Conservation (phyloP, 1,140 invertebrate species). For the Melipona quadrifasciata region DNA sequence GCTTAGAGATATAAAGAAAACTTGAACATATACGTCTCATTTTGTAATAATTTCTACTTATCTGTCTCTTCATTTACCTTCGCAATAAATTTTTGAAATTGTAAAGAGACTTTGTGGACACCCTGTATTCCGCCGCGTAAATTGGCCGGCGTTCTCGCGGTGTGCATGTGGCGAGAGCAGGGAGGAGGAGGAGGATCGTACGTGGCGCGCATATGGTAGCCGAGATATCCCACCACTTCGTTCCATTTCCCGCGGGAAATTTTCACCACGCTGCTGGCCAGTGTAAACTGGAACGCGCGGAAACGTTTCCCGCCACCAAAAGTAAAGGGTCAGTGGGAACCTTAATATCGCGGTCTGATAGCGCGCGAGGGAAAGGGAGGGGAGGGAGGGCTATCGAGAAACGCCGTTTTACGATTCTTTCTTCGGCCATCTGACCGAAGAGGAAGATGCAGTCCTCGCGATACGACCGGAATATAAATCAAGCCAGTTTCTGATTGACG, state of each 20-base stretch:
- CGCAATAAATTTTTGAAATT: too few species aligned
- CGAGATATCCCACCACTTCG: constrained; percentile 34
- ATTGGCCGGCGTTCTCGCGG: constrained; percentile 40
- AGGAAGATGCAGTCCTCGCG: neutral
- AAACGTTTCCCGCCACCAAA: neutral
- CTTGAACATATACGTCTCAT: too few species aligned
- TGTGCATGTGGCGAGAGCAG: neutral
- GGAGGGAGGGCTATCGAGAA: neutral
- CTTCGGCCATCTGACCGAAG: neutral
- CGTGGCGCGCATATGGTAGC: constrained; percentile 22
- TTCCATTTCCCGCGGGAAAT: constrained; percentile 71
- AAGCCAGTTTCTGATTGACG: neutral
- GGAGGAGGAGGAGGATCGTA: neutral
- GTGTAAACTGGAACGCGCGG: constrained; percentile 59
- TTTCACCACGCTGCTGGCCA: constrained; percentile 67
- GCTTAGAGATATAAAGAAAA: too few species aligned
- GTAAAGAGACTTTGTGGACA: too few species aligned
- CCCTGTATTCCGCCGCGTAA: constrained; percentile 57
- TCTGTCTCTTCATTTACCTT: too few species aligned
- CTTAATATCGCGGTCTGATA: constrained; percentile 20
- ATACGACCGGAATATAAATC: too few species aligned
- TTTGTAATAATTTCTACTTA: too few species aligned
- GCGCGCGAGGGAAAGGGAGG: neutral
- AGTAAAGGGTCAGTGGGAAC: neutral
- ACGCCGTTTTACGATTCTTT: neutral